Evolutionary conservation across 92 coral and sea anemone genomes (phyloP).

Genomic region (Porites lobata): DNA sequence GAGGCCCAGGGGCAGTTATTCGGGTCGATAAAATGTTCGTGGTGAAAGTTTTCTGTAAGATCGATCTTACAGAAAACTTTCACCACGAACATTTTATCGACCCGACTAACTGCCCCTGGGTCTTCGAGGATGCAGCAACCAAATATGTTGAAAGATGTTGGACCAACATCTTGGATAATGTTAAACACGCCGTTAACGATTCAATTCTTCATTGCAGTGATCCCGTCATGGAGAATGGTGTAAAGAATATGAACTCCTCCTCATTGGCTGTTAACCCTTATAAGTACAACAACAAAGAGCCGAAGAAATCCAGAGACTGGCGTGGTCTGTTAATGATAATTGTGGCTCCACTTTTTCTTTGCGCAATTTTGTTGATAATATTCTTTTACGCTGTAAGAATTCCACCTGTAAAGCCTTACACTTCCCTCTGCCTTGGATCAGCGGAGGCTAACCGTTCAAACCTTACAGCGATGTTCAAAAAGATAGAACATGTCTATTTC

Average conservation of each 20-base stretch:
- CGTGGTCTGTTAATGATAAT: neutral
- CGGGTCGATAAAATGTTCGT: no score
- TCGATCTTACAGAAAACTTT: no score
- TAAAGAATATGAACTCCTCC: slow-evolving; percentile 4
- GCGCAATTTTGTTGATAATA: slow-evolving; percentile 8
- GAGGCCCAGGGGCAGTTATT: no score
- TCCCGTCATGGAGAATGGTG: slow-evolving; percentile 25
- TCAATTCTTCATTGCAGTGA: neutral
- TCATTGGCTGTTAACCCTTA: neutral
- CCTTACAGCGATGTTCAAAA: slow-evolving; percentile 9
- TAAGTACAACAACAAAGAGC: neutral
- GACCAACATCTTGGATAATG: no score
- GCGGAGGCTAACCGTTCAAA: slow-evolving; percentile 35
- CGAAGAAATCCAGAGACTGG: slow-evolving; percentile 12
- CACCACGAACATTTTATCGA: no score
- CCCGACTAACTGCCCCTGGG: no score
- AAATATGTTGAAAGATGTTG: no score
- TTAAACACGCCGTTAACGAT: neutral
- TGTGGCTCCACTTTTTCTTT: slow-evolving; percentile 5
- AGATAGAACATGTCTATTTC: slow-evolving; percentile 9
- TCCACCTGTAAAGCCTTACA: slow-evolving; percentile 26
- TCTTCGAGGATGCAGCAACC: no score
- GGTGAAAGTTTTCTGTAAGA: no score
- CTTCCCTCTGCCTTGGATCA: slow-evolving; percentile 9
- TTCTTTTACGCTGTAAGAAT: slow-evolving; percentile 12